These are phyloP conservation scores for Oeneis ivallda DNA, from an alignment of 2,888 invertebrate species.

Conservation along the genomic window DNA sequence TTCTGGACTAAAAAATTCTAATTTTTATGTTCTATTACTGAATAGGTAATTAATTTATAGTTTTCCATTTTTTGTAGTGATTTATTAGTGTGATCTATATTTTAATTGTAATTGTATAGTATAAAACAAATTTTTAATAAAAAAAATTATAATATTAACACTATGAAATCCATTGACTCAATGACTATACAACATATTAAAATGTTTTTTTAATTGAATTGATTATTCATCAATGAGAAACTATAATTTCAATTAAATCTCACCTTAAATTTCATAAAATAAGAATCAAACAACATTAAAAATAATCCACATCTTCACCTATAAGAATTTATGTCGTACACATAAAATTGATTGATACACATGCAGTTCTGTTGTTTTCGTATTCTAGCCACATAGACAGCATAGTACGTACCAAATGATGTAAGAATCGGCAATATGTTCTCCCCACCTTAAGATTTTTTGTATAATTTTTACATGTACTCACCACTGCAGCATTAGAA, in stretches of 20 bases:
- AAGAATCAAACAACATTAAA: background rate
- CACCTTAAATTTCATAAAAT: background rate
- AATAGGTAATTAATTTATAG: too few species aligned
- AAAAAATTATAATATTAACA: too few species aligned
- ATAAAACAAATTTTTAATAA: too few species aligned
- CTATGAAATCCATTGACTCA: too few species aligned
- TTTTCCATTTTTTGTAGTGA: too few species aligned
- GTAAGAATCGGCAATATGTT: constrained; percentile 72
- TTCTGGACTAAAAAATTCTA: too few species aligned
- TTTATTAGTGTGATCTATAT: too few species aligned
- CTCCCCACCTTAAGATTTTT: constrained; percentile 69
- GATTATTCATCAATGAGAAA: background rate
- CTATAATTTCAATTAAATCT: background rate
- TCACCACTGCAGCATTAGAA: constrained; percentile 78
- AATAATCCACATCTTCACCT: background rate
- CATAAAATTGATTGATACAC: constrained; percentile 40
- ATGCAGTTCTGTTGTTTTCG: constrained; percentile 60
- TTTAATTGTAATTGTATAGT: too few species aligned
- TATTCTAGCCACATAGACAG: constrained; percentile 71
- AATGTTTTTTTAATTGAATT: background rate
- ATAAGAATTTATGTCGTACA: constrained; percentile 4
- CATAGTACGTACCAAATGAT: constrained; percentile 79
- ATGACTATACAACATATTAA: background rate
- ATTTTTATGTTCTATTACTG: too few species aligned
- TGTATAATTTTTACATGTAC: constrained; percentile 76